phyloP scores from a whole-genome alignment of 1,140 invertebrate species.

The Teleogryllus occipitalis region DNA sequence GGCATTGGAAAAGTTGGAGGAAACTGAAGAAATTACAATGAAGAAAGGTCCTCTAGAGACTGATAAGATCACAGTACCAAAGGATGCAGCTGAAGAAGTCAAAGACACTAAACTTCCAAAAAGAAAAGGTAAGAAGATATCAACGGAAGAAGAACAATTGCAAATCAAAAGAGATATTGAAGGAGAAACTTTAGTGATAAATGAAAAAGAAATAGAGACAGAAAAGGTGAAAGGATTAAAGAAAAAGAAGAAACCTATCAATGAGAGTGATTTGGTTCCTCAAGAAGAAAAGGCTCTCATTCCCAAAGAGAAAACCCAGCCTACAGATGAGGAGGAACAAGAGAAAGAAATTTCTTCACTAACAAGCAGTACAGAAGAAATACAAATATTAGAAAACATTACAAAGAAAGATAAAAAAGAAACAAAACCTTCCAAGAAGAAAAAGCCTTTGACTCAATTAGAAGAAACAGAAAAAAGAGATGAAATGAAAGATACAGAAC shows the following conservation, averaged over 20 bases:
- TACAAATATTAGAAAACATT: not conserved
- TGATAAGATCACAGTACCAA: not conserved
- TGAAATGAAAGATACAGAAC: not conserved
- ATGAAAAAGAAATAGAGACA: conserved; percentile 12
- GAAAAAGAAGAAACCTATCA: conserved; percentile 27
- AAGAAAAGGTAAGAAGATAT: conserved; percentile 26
- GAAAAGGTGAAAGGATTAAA: conserved; percentile 10
- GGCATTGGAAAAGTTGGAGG: conserved; percentile 12
- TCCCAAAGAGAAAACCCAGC: too few relatives aligned
- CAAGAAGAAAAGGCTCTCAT: conserved; percentile 27
- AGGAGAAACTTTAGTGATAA: conserved; percentile 14
- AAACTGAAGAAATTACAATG: not conserved
- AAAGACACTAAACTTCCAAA: conserved; percentile 31
- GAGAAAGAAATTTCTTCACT: conserved; percentile 28
- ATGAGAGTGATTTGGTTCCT: conserved; percentile 22
- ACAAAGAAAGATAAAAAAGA: too few relatives aligned
- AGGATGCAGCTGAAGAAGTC: conserved; percentile 23
- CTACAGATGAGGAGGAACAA: conserved; percentile 14
- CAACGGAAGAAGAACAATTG: conserved; percentile 40
- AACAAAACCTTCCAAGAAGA: too few relatives aligned
- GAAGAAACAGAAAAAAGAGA: too few relatives aligned
- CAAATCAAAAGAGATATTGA: conserved; percentile 33
- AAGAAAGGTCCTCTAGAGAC: not conserved
- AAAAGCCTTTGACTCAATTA: too few relatives aligned
- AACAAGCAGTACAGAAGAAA: conserved; percentile 18